Evolutionary conservation across 2,888 invertebrate species (phyloP), one percentile per base, ranked within the genome.

Genomic region (Oligia strigilis): DNA sequence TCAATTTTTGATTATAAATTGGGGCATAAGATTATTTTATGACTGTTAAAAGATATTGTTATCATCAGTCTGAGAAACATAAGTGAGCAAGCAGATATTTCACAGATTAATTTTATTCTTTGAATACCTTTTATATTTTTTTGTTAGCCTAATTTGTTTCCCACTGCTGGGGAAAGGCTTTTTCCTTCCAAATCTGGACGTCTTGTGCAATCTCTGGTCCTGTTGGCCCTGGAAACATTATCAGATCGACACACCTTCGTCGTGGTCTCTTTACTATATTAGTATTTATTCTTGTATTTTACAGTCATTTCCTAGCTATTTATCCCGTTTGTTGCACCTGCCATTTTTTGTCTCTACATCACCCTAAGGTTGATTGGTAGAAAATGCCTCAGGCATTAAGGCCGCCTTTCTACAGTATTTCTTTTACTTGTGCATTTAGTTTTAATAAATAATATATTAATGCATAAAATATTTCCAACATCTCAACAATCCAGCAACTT

Each of bases 11-110:
- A 67, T 52, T 19, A 13, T 66, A 72, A 65, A 58, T 66, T 55
- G 36, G 80, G 46, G n/a, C 78, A 77, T 70, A 43, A 46, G 19
- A 66, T 60, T 52, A 49, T 70, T 6, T n/a, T 43, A 66, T 14
- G 40, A n/a, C 14, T 19, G 29, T 43, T 43, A 55, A 55, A 72
- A 23, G 13, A 40, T 74, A 29, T 65, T 58, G 14, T 78, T 46
- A 55, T 23, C 29, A 11, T 9, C 13, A 52, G 36, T 55, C 9
- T 36, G 55, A 17, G 36, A 72, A 43, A 19, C 43, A 0, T 36
- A 11, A 58, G 23, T 49, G 49, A 70, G 19, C 14, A 4, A 58
- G n/a, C 3, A n/a, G 8, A 5, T 29, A 13, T 19, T 49, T 13
- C 6, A 29, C 69, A 11, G 23, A 23, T 55, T 58, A 2, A 23